Evolutionary conservation across 2,888 invertebrate genomes (phyloP).

Genomic region (Drosophila dives): DNA sequence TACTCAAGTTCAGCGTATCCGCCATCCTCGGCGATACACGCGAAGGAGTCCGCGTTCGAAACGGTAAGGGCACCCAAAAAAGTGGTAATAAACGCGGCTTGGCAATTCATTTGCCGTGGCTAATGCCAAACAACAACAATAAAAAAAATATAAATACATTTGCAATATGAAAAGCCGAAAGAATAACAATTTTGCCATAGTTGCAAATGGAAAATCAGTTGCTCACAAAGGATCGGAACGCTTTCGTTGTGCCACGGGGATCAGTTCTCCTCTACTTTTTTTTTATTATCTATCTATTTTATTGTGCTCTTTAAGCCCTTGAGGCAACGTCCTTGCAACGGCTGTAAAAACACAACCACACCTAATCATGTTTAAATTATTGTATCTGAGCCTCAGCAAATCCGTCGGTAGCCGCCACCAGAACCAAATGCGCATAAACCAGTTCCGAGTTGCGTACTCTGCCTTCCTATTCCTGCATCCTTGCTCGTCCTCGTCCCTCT

Average conservation of each 20-base stretch:
- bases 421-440: slow-evolving; percentile 78
- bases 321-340: slow-evolving; percentile 67
- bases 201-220: slow-evolving; percentile 11
- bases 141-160: slow-evolving; percentile 51
- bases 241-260: slow-evolving; percentile 69
- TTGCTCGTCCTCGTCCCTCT: slow-evolving; percentile 26
- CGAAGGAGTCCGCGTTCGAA: slow-evolving; percentile 85
- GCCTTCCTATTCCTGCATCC: slow-evolving; percentile 22
- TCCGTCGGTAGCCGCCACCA: slow-evolving; percentile 62
- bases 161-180: slow-evolving; percentile 74
- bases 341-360: slow-evolving; percentile 84
- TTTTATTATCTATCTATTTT: slow-evolving; percentile 51
- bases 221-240: slow-evolving; percentile 38
- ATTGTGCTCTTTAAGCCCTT: slow-evolving; percentile 75
- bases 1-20: slow-evolving; percentile 96
- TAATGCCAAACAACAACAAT: slow-evolving; percentile 65
- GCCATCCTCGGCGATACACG: slow-evolving; percentile 91
- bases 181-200: slow-evolving; percentile 60
- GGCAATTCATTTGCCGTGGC: slow-evolving; percentile 75
- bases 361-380: slow-evolving; percentile 85
- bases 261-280: slow-evolving; percentile 44
- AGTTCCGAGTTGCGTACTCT: slow-evolving; percentile 62
- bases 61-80: slow-evolving; percentile 79
- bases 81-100: slow-evolving; percentile 63
- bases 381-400: slow-evolving; percentile 65